phyloP scores from a whole-genome alignment of 2,113 vertebrate species.

The Mustelus asterias region DNA sequence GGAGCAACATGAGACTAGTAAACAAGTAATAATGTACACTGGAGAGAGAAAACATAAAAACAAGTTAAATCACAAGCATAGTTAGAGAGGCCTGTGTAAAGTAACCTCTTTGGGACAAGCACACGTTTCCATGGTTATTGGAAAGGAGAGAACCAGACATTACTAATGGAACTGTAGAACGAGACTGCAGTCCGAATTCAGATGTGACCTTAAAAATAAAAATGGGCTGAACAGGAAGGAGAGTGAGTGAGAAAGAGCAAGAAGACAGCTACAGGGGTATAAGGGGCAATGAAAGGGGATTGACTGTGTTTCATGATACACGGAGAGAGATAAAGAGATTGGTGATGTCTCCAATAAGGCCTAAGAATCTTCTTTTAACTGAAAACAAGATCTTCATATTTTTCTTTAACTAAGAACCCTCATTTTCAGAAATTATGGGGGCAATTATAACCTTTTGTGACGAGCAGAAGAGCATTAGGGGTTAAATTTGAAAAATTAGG shows the following conservation, averaged over 20 bases:
- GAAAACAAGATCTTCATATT: neutral
- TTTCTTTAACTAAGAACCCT: neutral
- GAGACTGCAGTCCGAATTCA: neutral
- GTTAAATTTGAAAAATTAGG: neutral
- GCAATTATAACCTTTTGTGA: neutral
- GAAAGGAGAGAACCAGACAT: neutral
- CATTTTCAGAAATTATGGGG: neutral
- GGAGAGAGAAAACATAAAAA: neutral
- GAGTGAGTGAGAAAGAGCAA: neutral
- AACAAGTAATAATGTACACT: neutral
- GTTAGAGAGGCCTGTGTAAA: neutral
- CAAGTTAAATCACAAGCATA: neutral
- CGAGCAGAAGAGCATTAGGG: neutral
- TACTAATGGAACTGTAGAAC: neutral
- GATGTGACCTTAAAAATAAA: neutral
- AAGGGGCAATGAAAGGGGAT: no score
- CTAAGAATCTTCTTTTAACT: neutral
- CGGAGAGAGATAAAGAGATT: neutral
- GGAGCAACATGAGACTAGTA: neutral
- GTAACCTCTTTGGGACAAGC: neutral
- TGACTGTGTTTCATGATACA: neutral
- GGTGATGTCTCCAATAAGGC: neutral
- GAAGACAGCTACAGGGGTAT: neutral
- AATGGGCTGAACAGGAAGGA: neutral
- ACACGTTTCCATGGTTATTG: neutral